Percentiles rank a stretch among this genome's conserved stretches.
These are phyloP conservation scores for Paramormyrops kingsleyae DNA, from an alignment of 2,113 vertebrate species.

Conservation along the genomic window DNA sequence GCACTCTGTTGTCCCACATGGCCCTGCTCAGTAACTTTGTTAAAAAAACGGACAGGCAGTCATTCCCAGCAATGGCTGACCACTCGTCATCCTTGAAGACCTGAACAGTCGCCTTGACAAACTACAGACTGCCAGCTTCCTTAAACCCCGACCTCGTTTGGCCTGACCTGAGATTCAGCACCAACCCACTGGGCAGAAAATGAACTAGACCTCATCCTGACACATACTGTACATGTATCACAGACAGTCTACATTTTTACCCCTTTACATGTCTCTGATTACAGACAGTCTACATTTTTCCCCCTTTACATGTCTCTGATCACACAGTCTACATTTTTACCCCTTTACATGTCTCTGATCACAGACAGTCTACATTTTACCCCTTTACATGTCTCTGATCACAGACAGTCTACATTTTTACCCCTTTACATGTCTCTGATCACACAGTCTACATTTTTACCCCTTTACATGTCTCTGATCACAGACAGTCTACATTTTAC, in stretches of 20 bases:
- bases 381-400: background rate
- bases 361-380: background rate
- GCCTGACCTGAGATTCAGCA: background rate
- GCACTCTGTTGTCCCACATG: background rate
- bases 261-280: background rate
- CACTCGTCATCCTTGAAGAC: background rate
- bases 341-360: background rate
- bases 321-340: too few species aligned
- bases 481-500: background rate
- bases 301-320: background rate
- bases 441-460: background rate
- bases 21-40: background rate
- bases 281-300: background rate
- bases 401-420: background rate
- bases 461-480: background rate
- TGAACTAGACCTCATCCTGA: background rate
- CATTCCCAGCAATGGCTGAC: background rate
- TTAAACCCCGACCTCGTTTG: background rate
- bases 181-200: background rate
- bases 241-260: background rate
- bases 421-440: background rate
- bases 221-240: background rate
- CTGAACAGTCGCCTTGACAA: background rate
- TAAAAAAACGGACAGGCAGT: background rate
- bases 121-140: background rate